These are phyloP conservation scores for Mastacembelus armatus DNA, from an alignment of 2,797 vertebrate genomes.

Conservation along the genomic window DNA sequence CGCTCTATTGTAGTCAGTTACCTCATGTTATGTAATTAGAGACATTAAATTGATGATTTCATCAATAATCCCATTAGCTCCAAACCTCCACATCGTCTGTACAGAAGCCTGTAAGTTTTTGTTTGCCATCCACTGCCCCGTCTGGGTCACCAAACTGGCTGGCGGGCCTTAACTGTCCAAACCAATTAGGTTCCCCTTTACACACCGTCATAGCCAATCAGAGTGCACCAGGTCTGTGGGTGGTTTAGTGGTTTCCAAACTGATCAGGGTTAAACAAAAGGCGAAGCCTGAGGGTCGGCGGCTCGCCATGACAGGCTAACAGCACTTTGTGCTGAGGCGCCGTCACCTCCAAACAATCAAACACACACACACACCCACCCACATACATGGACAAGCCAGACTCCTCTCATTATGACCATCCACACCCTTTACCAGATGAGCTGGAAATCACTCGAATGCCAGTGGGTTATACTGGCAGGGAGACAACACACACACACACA, in stretches of 20 bases:
- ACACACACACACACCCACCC: slow-evolving; percentile 25
- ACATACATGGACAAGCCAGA: slow-evolving; percentile 23
- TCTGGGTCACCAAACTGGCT: slow-evolving; percentile 67
- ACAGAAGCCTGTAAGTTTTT: slow-evolving; percentile 4
- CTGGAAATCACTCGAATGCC: slow-evolving; percentile 61
- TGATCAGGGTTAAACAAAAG: slow-evolving; percentile 70
- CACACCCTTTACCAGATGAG: slow-evolving; percentile 54
- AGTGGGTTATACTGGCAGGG: slow-evolving; percentile 48
- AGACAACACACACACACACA: slow-evolving; percentile 31
- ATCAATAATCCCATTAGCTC: too few relatives aligned
- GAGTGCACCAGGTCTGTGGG: slow-evolving; percentile 37
- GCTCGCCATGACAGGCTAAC: slow-evolving; percentile 51
- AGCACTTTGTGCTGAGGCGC: slow-evolving; percentile 53
- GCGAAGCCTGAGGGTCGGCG: slow-evolving; percentile 45
- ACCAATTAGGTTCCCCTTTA: slow-evolving; percentile 68
- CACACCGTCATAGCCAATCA: slow-evolving; percentile 67
- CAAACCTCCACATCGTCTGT: slow-evolving; percentile 25
- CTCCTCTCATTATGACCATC: slow-evolving; percentile 57
- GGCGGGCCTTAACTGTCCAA: slow-evolving; percentile 62
- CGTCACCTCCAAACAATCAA: slow-evolving; percentile 42
- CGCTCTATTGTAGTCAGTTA: neutral
- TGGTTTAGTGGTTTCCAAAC: slow-evolving; percentile 53
- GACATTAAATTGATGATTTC: neutral
- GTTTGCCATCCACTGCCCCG: slow-evolving; percentile 34
- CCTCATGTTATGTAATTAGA: neutral